phyloP scores from a whole-genome alignment of 2,113 vertebrate species.

The Tetraodon nigroviridis region DNA sequence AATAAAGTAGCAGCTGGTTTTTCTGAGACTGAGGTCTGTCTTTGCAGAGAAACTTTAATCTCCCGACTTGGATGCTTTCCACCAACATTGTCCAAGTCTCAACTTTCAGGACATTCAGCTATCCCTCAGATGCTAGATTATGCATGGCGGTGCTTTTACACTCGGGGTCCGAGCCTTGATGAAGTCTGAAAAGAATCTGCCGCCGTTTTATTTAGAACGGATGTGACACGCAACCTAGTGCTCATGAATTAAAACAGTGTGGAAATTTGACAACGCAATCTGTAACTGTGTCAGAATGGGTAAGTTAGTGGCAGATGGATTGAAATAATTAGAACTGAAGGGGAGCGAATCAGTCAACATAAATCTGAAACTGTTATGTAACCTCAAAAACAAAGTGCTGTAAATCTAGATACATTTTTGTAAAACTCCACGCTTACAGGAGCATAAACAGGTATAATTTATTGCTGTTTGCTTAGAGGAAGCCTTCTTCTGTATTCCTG shows the following conservation, averaged over 20 bases:
- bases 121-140: slow-evolving; percentile 14
- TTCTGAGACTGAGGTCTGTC: slow-evolving; percentile 16
- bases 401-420: neutral
- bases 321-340: slow-evolving; percentile 19
- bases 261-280: slow-evolving; percentile 31
- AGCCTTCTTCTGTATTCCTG: slow-evolving; percentile 9
- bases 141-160: slow-evolving; percentile 10
- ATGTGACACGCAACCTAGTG: slow-evolving; percentile 36
- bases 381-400: neutral
- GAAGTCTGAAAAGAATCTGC: slow-evolving; percentile 32
- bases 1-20: slow-evolving; percentile 14
- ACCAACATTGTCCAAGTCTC: slow-evolving; percentile 37
- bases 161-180: slow-evolving; percentile 22
- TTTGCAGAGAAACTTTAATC: slow-evolving; percentile 47
- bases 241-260: slow-evolving; percentile 41
- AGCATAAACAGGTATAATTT: slow-evolving; percentile 9
- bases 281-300: slow-evolving; percentile 32
- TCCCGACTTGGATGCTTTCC: slow-evolving; percentile 54
- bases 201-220: slow-evolving; percentile 24
- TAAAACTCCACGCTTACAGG: slow-evolving; percentile 9
- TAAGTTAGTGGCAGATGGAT: slow-evolving; percentile 24
- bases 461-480: slow-evolving; percentile 13
- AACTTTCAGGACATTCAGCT: slow-evolving; percentile 31
- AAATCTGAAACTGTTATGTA: slow-evolving; percentile 3
- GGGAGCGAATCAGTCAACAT: slow-evolving; percentile 23